A percentile compares a stretch with the other conserved stretches of the same genome.
Conservation (phyloP, 2,797 vertebrate species). For the Acanthurus tractus region DNA sequence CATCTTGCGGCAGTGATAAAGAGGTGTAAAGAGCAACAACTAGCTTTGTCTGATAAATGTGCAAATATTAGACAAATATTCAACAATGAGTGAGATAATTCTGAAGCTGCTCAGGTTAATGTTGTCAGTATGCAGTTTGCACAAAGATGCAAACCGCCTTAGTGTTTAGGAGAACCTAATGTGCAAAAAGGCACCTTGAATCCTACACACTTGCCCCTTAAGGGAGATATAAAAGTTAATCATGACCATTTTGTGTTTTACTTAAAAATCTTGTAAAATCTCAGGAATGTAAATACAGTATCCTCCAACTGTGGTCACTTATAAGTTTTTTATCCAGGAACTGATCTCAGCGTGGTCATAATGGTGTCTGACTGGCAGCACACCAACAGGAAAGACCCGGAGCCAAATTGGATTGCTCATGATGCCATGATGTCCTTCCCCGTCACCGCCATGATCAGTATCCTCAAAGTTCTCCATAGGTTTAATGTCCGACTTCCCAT, state of each 20-base stretch:
- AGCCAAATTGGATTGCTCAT: conserved; percentile 77
- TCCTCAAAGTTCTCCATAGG: conserved; percentile 89
- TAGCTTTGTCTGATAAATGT: too few relatives aligned
- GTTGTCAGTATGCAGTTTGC: too few relatives aligned
- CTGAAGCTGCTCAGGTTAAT: neutral
- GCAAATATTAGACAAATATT: too few relatives aligned
- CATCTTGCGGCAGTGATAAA: too few relatives aligned
- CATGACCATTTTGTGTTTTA: conserved; percentile 2
- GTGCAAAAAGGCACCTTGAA: too few relatives aligned
- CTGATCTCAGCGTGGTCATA: conserved; percentile 91
- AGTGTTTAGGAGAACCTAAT: too few relatives aligned
- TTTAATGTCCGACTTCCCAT: conserved; percentile 84
- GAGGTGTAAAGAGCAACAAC: too few relatives aligned
- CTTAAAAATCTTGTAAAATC: neutral
- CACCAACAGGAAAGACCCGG: conserved; percentile 70
- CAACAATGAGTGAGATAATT: neutral
- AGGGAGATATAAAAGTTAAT: too few relatives aligned
- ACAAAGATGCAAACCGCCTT: too few relatives aligned
- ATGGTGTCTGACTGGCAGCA: conserved; percentile 89
- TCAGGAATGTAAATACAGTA: neutral
- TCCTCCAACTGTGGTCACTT: neutral
- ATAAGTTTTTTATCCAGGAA: conserved; percentile 74
- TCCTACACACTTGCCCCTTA: too few relatives aligned
- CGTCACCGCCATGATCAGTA: conserved; percentile 87
- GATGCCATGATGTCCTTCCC: conserved; percentile 88